Evolutionary conservation across 2,888 invertebrate species (phyloP).

Genomic region (Heliothis peltigera): DNA sequence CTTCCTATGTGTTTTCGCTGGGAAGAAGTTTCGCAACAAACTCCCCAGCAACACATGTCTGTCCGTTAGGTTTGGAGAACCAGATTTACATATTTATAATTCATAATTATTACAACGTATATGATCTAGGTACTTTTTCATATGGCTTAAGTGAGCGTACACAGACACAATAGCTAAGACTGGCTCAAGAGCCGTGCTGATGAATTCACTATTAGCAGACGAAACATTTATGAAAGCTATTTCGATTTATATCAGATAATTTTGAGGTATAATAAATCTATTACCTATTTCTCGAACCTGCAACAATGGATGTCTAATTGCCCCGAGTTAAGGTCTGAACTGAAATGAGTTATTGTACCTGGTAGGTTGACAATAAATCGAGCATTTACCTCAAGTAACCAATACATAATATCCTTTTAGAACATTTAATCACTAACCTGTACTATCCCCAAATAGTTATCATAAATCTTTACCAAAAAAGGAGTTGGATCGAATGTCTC

Average conservation of each 20-base stretch:
- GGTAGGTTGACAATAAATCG: neutral
- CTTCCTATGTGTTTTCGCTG: no score
- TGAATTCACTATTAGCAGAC: constrained; percentile 1
- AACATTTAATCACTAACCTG: constrained; percentile 6
- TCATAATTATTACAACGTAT: no score
- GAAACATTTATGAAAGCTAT: constrained; percentile 3
- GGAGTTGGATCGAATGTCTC: constrained; percentile 10
- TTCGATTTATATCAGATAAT: neutral
- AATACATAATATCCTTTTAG: neutral
- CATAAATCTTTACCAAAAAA: neutral
- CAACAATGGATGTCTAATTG: neutral
- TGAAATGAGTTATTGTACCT: no score
- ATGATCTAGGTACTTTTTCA: neutral
- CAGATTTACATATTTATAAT: no score
- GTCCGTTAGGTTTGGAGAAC: no score
- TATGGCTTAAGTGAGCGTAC: neutral
- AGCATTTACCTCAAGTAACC: neutral
- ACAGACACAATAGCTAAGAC: constrained; percentile 5
- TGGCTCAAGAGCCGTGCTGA: constrained; percentile 11
- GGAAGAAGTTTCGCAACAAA: no score
- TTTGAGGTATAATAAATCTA: neutral
- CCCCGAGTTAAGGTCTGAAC: neutral
- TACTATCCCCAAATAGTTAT: neutral
- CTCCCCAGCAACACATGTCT: no score
- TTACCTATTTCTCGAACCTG: neutral